Evolutionary conservation across 2,797 vertebrate genomes (phyloP).

Genomic region (Coregonus ussuriensis): DNA sequence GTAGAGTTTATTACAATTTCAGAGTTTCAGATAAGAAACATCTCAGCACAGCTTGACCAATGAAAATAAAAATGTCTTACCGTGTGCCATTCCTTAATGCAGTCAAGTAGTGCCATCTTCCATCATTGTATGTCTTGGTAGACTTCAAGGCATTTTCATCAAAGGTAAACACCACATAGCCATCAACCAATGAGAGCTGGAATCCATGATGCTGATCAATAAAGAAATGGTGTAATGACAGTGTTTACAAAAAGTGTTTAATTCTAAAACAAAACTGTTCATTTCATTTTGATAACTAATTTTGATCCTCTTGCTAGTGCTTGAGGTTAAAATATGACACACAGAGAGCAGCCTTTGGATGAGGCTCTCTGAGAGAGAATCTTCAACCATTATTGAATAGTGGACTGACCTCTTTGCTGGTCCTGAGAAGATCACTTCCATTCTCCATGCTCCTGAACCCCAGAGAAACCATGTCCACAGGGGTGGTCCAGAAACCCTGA

Average conservation of each 20-base stretch:
- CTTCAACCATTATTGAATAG: neutral
- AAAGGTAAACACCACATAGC: neutral
- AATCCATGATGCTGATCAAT: slow-evolving; percentile 24
- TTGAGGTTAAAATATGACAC: neutral
- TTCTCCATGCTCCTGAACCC: slow-evolving; percentile 55
- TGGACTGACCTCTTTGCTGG: slow-evolving; percentile 48
- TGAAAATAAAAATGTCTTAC: slow-evolving; percentile 36
- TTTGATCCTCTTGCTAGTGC: neutral
- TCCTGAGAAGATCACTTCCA: slow-evolving; percentile 41
- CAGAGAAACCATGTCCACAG: slow-evolving; percentile 47
- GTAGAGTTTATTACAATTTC: neutral
- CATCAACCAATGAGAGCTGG: slow-evolving; percentile 55
- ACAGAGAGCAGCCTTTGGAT: neutral
- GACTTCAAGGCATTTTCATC: slow-evolving; percentile 33
- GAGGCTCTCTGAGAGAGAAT: neutral
- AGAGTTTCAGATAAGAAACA: neutral
- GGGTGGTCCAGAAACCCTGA: no score
- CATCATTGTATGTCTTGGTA: slow-evolving; percentile 55
- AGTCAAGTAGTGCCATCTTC: slow-evolving; percentile 68
- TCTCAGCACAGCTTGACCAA: neutral
- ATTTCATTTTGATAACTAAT: neutral
- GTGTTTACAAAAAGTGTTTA: slow-evolving; percentile 27
- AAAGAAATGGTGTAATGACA: neutral
- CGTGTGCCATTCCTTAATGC: slow-evolving; percentile 41
- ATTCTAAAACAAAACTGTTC: no score